Conservation (phyloP, 2,888 invertebrate genomes). For the Stramonita haemastoma region DNA sequence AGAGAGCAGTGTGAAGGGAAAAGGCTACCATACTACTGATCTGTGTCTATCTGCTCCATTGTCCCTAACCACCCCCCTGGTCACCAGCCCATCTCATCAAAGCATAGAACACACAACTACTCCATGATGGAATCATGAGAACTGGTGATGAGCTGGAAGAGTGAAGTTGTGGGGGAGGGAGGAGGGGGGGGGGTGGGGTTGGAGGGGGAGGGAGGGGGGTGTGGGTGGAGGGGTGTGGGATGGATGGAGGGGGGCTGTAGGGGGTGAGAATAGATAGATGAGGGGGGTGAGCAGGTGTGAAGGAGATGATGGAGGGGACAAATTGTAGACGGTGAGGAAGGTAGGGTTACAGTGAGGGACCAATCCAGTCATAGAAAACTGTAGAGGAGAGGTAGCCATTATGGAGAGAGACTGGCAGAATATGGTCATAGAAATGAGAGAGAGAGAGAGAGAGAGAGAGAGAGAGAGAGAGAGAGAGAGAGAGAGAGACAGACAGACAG, state of each 20-base stretch:
- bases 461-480: neutral
- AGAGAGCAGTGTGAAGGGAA: too few species aligned
- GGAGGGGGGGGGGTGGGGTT: neutral
- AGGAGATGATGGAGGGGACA: too few species aligned
- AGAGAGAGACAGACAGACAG: neutral
- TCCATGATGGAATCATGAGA: too few species aligned
- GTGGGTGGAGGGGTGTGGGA: neutral
- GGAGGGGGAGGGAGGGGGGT: neutral
- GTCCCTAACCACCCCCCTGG: too few species aligned
- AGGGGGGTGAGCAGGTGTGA: neutral
- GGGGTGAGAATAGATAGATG: neutral
- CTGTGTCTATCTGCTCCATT: too few species aligned
- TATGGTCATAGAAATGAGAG: neutral
- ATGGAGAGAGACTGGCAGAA: neutral
- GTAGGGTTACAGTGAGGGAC: too few species aligned
- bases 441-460: neutral
- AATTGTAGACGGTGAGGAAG: too few species aligned
- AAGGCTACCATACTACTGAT: too few species aligned
- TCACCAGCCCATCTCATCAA: too few species aligned
- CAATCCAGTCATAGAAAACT: too few species aligned
- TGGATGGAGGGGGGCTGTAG: neutral
- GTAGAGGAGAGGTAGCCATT: too few species aligned
- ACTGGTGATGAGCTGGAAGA: neutral
- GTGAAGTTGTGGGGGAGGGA: neutral
- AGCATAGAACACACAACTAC: too few species aligned